These are phyloP conservation scores for Callaeas wilsoni DNA, from an alignment of 2,113 vertebrate genomes.

Conservation along the genomic window DNA sequence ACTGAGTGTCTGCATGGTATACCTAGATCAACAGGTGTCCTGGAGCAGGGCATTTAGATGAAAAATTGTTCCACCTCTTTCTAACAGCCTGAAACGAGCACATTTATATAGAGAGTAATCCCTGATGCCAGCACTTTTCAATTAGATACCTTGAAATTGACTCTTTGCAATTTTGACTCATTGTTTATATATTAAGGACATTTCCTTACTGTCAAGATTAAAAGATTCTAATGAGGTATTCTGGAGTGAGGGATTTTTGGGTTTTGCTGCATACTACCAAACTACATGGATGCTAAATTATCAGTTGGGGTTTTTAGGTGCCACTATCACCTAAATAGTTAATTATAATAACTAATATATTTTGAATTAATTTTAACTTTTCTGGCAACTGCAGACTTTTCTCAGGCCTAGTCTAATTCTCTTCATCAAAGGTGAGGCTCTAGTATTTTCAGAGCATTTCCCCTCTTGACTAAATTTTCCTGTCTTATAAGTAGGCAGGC, in stretches of 20 bases:
- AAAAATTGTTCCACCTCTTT: neutral
- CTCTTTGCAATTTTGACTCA: neutral
- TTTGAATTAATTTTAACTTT: neutral
- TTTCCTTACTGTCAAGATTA: neutral
- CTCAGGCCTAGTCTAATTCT: neutral
- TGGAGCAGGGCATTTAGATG: neutral
- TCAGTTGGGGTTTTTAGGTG: neutral
- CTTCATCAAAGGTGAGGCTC: neutral
- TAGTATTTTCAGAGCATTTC: neutral
- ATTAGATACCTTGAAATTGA: neutral
- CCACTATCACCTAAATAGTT: neutral
- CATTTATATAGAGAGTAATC: neutral
- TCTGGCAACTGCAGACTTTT: neutral
- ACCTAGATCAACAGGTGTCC: neutral
- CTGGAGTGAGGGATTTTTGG: neutral
- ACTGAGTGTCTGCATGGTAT: neutral
- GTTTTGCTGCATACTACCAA: neutral
- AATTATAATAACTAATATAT: neutral
- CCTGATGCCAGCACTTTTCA: neutral
- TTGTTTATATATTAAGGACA: neutral
- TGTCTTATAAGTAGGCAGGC: neutral
- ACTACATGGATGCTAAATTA: neutral
- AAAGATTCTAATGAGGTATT: neutral
- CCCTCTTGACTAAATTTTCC: neutral
- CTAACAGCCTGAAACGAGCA: neutral